A percentile compares a stretch with the other conserved stretches of the same genome.
Conservation (phyloP, 2,797 vertebrate species). For the Taenioides sp. region DNA sequence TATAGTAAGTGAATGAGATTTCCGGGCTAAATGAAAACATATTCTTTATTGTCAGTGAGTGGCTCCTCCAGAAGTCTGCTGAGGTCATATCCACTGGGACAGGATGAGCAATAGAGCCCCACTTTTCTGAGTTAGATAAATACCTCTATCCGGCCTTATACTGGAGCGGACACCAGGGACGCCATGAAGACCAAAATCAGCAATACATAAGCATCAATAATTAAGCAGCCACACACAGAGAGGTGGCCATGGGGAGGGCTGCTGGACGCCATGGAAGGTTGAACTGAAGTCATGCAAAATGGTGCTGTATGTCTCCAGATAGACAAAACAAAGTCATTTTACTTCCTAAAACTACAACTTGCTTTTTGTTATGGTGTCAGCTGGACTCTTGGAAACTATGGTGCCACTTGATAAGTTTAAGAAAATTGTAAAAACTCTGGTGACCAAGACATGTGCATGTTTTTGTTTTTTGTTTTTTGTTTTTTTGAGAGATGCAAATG, state of each 20-base stretch:
- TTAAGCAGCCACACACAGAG: slow-evolving; percentile 75
- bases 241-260: slow-evolving; percentile 50
- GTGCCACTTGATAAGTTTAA: too few species aligned
- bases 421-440: too few species aligned
- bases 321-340: slow-evolving; percentile 20
- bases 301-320: slow-evolving; percentile 47
- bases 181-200: slow-evolving; percentile 80
- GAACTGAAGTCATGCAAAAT: slow-evolving; percentile 62
- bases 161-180: slow-evolving; percentile 70
- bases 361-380: not conserved
- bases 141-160: slow-evolving; percentile 64
- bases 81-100: slow-evolving; percentile 76
- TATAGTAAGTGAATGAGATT: slow-evolving; percentile 33
- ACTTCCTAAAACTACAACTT: not conserved
- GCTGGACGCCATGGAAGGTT: slow-evolving; percentile 39
- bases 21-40: slow-evolving; percentile 51
- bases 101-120: slow-evolving; percentile 76
- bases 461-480: too few species aligned
- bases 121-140: slow-evolving; percentile 79
- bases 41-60: slow-evolving; percentile 34
- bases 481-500: too few species aligned
- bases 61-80: slow-evolving; percentile 50
- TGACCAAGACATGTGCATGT: too few species aligned
- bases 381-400: too few species aligned
- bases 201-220: slow-evolving; percentile 84